Base-by-base conservation (phyloP, 2,113 vertebrate species). In the Crotalus viridis region DNA sequence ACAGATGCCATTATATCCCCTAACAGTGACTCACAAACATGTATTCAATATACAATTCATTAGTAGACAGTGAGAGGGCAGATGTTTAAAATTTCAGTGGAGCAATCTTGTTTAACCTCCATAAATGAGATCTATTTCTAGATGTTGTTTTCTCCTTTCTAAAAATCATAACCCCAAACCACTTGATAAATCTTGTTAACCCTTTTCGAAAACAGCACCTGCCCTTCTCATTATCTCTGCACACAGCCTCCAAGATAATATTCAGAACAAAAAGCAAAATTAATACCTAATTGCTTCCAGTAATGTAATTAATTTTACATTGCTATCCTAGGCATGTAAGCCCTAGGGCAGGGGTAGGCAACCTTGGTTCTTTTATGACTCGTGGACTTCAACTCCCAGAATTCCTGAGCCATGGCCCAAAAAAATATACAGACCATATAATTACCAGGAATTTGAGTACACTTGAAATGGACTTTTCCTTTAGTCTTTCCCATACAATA, bases 401-500 rank as follows among this genome's bases (percentile, higher is more conserved):
- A 48, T 48, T 48, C 48, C 48, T 48, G 48, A 48, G 48, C 48
- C 39, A 39, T 39, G 39, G 74, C 33, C 74, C 21, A 43, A 17
- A 81, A 81, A 81, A 9, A 81, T 43, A 43, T 81, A 19, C 74
- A 81, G 33, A 43, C 17, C 17, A 39, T 81, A 81, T 81, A 39
- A 43, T 81, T 21, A 81, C 7, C 94, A 94, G 93, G 94, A 90
- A 61, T 39, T 0, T 33, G 86, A 86, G 69, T 24, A 69, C 90
- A 21, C 74, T 43, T 81, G 33, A 43, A 17, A 21, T 19, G 6
- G 74, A 43, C 3, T 81, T 64, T 28, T 26, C 3, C 3, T 64
- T 94, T 89, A 87, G 2, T 94, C 59, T 93, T 57, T 43, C 92
- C 94, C 94, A 88, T 94, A 87, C 93, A 91, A 56, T 91, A 91